A percentile compares a stretch with the other conserved stretches of the same genome.
Evolutionary conservation across 2,888 invertebrate species (phyloP).

Genomic region (Agrypnus murinus): DNA sequence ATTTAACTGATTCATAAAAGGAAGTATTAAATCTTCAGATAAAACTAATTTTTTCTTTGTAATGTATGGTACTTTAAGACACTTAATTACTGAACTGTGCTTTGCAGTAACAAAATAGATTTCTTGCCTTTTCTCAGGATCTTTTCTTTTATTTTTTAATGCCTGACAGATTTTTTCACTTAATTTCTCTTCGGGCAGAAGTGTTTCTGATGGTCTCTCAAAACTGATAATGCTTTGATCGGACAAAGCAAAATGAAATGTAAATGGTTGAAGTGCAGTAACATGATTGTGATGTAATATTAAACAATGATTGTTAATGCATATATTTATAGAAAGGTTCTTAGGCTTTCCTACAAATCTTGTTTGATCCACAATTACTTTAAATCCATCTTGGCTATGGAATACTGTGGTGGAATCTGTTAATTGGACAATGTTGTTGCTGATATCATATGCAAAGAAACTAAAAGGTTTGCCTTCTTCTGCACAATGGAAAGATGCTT

Average conservation of each 20-base stretch:
- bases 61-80: constrained; percentile 39
- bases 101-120: constrained; percentile 42
- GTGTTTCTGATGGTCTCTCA: constrained; percentile 32
- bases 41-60: constrained; percentile 40
- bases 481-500: constrained; percentile 24
- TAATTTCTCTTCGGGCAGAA: constrained; percentile 29
- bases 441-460: constrained; percentile 44
- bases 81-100: constrained; percentile 31
- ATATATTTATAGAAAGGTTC: constrained; percentile 31
- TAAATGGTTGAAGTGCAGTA: constrained; percentile 30
- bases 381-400: constrained; percentile 41
- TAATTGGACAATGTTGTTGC: constrained; percentile 34
- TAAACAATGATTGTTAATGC: constrained; percentile 19
- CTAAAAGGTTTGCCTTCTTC: constrained; percentile 24
- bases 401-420: constrained; percentile 43
- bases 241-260: constrained; percentile 43
- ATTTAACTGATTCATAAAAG: constrained; percentile 37
- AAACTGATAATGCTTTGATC: constrained; percentile 50
- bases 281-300: constrained; percentile 35
- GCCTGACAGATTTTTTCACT: constrained; percentile 41
- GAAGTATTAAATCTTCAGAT: constrained; percentile 36
- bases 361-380: constrained; percentile 44
- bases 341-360: constrained; percentile 24
- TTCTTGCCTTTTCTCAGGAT: constrained; percentile 27
- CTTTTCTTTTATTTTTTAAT: constrained; percentile 16